These are phyloP conservation scores for Trinectes maculatus DNA, from an alignment of 2,113 vertebrate genomes.

Conservation along the genomic window DNA sequence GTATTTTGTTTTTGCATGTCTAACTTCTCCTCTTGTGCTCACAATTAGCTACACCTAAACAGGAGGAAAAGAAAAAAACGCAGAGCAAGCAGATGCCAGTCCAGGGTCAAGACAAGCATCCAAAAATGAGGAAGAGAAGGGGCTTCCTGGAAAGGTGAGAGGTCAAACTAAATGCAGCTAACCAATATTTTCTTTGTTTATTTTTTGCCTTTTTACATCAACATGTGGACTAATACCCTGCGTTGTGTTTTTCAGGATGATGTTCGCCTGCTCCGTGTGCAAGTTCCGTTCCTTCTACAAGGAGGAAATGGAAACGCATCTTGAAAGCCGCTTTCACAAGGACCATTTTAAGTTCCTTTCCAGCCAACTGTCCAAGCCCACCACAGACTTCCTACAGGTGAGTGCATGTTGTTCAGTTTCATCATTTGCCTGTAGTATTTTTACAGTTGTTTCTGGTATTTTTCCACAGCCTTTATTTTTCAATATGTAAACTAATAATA, in stretches of 20 bases:
- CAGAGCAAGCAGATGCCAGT: conserved; percentile 73
- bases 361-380: conserved; percentile 89
- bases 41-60: conserved; percentile 47
- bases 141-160: conserved; percentile 92
- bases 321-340: conserved; percentile 94
- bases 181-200: not conserved
- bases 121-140: conserved; percentile 84
- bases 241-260: conserved; percentile 81
- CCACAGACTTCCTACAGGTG: conserved; percentile 93
- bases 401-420: too few species aligned
- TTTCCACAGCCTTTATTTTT: too few species aligned
- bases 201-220: not conserved
- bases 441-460: too few species aligned
- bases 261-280: conserved; percentile 93
- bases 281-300: conserved; percentile 94
- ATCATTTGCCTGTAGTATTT: too few species aligned
- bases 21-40: not conserved
- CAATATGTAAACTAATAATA: not conserved
- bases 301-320: conserved; percentile 89
- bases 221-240: not conserved
- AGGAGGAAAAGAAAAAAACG: conserved; percentile 84
- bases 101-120: conserved; percentile 59
- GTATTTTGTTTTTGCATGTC: too few species aligned
- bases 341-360: conserved; percentile 92
- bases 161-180: not conserved